Base-by-base conservation (phyloP, 2,113 vertebrate species). In the Bufo bufo region DNA sequence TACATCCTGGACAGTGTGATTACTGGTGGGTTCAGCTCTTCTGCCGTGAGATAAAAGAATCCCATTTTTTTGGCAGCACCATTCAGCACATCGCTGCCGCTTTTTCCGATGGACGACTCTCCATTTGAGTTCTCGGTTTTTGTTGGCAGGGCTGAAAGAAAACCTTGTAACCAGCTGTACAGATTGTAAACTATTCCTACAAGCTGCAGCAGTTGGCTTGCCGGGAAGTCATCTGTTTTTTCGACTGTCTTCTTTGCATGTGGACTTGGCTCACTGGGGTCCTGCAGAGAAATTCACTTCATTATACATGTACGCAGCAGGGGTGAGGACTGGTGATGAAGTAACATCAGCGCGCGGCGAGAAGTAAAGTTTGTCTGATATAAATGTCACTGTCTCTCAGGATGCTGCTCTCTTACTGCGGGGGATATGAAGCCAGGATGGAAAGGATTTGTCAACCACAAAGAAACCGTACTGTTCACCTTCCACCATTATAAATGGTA, bases 161-260 rank as follows among this genome's bases (percentile, higher is more conserved):
- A 85, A 74, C 52, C 84, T 75, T 85, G 66, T 85, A 59, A 85
- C 69, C 45, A 85, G 84, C 52, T 85, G 84, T 58, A 74, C 84
- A 85, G 84, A 74, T 85, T 75, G 84, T 69, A 74, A 85, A 75
- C 49, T 50, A 33, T 85, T 47, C 56, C 54, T 75, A 74, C 56
- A 72, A 59, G 69, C 84, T 58, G 69, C 69, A 59, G 66, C 69
- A 33, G 20, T 85, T 85, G 84, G 69, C 84, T 8, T 58, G n/a
- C 16, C 33, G 72, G 43, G 50, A 75, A 74, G 84, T 85, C 66
- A 75, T 74, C 84, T 85, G 84, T 54, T 84, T 61, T 59, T 61
- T 19, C 47, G 69, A 54, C 65, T 85, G 50, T 85, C 69, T 43
- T 58, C 50, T 59, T 33, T 59, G 54, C 11, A 75, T 20, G 84